A percentile compares a stretch with the other conserved stretches of the same genome.
These are phyloP conservation scores for Sturnira hondurensis DNA, from an alignment of 2,113 vertebrate genomes.

Conservation along the genomic window DNA sequence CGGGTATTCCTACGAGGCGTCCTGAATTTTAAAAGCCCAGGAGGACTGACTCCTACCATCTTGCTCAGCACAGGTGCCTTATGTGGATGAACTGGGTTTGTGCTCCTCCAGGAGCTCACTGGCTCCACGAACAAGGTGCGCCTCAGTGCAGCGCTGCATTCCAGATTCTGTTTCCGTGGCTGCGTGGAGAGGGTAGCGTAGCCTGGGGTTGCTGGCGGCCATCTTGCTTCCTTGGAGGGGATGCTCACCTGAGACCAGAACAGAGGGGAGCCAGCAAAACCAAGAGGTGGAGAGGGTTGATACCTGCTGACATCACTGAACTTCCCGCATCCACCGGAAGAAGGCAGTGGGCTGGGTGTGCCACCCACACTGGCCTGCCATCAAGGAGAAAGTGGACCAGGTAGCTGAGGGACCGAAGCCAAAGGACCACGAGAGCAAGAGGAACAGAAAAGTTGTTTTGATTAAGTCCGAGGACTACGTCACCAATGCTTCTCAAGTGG, in stretches of 20 bases:
- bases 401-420: background rate
- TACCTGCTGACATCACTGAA: background rate
- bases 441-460: background rate
- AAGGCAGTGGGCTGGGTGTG: background rate
- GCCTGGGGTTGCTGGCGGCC: background rate
- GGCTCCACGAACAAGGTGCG: background rate
- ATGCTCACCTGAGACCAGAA: background rate
- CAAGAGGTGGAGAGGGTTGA: background rate
- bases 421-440: background rate
- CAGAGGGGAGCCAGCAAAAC: background rate
- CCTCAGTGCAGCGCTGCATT: background rate
- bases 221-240: background rate
- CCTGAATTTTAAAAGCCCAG: background rate
- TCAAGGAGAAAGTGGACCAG: background rate
- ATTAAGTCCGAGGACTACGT: background rate
- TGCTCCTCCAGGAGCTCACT: background rate
- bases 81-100: accelerated
- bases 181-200: background rate
- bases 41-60: background rate
- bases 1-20: background rate
- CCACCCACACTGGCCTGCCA: background rate
- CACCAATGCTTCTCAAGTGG: background rate
- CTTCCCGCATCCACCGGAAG: background rate
- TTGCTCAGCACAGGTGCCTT: background rate
- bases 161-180: background rate